These are phyloP conservation scores for Mechanitis messenoides DNA, from an alignment of 2,888 invertebrate species.

Conservation along the genomic window DNA sequence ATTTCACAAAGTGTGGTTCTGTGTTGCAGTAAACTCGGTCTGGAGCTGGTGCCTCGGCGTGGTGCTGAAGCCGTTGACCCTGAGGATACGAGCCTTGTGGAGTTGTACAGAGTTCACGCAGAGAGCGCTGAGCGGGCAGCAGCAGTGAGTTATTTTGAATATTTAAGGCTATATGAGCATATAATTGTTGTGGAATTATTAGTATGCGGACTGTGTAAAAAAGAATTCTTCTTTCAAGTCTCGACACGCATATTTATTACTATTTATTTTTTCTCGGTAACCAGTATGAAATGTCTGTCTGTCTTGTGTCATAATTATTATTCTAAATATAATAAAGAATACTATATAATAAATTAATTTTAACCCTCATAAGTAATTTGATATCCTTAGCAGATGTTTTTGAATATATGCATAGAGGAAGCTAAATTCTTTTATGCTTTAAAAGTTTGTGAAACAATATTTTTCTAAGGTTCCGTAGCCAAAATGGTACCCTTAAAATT, in stretches of 20 bases:
- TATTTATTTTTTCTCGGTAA: no score
- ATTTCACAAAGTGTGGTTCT: neutral
- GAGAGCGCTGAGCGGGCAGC: constrained; percentile 84
- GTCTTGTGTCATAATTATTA: no score
- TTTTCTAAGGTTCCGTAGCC: no score
- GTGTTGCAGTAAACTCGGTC: constrained; percentile 86
- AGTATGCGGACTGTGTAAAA: no score
- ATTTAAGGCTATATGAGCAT: no score
- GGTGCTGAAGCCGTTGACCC: constrained; percentile 94
- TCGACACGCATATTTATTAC: no score
- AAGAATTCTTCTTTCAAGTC: no score
- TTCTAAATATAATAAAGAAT: no score
- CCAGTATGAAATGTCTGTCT: no score
- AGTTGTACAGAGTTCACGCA: constrained; percentile 89
- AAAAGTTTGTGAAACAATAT: neutral
- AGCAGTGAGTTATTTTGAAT: constrained; percentile 75
- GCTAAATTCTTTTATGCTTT: neutral
- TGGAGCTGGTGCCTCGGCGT: constrained; percentile 94
- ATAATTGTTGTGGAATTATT: no score
- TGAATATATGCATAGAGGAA: constrained; percentile 6
- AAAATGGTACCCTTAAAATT: no score
- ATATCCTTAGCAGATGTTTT: constrained; percentile 16
- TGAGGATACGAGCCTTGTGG: constrained; percentile 91
- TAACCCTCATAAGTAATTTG: constrained; percentile 5
- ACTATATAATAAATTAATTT: neutral